phyloP scores from a whole-genome alignment of 2,797 vertebrate species.

The Falco cherrug region DNA sequence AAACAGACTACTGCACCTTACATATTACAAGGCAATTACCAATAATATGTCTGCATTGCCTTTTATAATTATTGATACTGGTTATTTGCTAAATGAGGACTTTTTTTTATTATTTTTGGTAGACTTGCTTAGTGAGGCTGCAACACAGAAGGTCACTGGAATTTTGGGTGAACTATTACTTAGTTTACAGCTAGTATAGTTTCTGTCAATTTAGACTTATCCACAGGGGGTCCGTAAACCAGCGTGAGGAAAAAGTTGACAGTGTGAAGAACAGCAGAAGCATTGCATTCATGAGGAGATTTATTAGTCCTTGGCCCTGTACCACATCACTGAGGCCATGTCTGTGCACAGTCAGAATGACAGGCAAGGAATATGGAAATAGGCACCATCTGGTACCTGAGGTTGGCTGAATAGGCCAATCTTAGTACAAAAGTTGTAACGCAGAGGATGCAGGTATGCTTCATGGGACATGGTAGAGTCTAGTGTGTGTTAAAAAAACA shows the following conservation, averaged over 20 bases:
- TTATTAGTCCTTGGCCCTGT: not conserved
- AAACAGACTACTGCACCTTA: not conserved
- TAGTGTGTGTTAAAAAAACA: not conserved
- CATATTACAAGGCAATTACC: not conserved
- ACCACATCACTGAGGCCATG: fast-evolving
- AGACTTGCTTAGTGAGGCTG: not conserved
- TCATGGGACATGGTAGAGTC: not conserved
- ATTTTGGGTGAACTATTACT: not conserved
- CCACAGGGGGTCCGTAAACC: not conserved
- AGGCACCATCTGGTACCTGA: not conserved
- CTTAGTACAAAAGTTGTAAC: not conserved
- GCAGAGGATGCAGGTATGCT: not conserved
- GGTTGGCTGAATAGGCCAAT: not conserved
- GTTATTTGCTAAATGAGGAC: not conserved
- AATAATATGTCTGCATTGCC: not conserved
- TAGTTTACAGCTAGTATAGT: not conserved
- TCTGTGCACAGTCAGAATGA: not conserved
- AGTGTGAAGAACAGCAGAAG: not conserved
- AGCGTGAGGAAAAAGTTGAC: not conserved
- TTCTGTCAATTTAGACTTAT: not conserved
- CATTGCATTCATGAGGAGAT: not conserved
- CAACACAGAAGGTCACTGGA: not conserved
- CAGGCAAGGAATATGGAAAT: not conserved
- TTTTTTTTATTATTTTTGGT: not conserved
- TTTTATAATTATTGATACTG: not conserved